Conservation (phyloP, 2,888 invertebrate genomes). For the Vesta saturnalis region DNA sequence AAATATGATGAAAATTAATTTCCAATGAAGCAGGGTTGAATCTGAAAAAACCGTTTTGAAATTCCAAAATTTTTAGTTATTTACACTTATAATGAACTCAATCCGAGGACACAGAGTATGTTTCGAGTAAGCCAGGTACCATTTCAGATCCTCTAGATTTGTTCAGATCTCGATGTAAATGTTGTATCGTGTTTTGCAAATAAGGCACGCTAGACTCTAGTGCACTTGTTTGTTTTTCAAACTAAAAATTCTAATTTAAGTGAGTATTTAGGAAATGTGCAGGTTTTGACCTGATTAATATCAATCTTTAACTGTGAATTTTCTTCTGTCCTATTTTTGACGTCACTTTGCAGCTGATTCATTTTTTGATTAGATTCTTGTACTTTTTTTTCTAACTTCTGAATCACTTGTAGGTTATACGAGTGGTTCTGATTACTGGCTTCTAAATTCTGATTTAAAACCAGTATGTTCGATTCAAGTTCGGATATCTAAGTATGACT, state of each 20-base stretch:
- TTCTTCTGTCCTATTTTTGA: neutral
- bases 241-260: slow-evolving; percentile 30
- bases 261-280: neutral
- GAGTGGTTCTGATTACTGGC: neutral
- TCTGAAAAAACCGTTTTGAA: too few relatives aligned
- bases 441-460: slow-evolving; percentile 11
- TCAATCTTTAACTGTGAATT: neutral
- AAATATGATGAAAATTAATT: too few relatives aligned
- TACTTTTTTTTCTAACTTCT: neutral
- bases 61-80: too few relatives aligned
- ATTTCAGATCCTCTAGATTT: slow-evolving; percentile 47
- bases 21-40: too few relatives aligned
- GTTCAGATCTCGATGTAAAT: slow-evolving; percentile 52
- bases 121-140: slow-evolving; percentile 40
- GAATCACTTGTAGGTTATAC: neutral
- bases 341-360: neutral
- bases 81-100: too few relatives aligned
- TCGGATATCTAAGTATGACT: neutral
- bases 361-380: neutral
- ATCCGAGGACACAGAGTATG: too few relatives aligned
- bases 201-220: slow-evolving; percentile 48
- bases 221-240: slow-evolving; percentile 49
- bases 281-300: neutral
- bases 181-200: slow-evolving; percentile 54
- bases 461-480: neutral